Conservation (phyloP, 1,140 invertebrate genomes). For the Zaprionus gabonicus region DNA sequence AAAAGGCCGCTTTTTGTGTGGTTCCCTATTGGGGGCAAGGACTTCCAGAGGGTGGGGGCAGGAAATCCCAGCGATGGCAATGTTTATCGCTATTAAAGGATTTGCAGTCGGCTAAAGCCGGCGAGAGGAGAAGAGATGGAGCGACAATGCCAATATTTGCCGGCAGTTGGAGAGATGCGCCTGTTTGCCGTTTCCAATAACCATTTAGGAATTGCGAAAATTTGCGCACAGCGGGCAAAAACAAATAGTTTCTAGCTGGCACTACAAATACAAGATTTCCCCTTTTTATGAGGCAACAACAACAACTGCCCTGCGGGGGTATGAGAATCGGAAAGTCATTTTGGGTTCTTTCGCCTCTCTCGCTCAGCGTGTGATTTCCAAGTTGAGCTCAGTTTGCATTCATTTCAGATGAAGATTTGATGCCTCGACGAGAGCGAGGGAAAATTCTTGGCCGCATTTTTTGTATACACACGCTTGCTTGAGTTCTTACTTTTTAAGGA, state of each 20-base stretch:
- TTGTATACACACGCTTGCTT: neutral
- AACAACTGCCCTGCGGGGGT: neutral
- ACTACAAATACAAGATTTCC: constrained; percentile 80
- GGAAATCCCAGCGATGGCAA: constrained; percentile 40
- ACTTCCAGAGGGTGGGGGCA: no score
- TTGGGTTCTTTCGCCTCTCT: constrained; percentile 12
- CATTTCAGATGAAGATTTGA: constrained; percentile 57
- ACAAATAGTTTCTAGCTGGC: constrained; percentile 69
- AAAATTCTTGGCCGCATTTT: constrained; percentile 16
- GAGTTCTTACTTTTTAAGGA: neutral
- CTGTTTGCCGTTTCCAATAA: constrained; percentile 69
- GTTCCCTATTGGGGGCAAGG: neutral
- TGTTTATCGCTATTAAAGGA: constrained; percentile 59
- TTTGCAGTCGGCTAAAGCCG: constrained; percentile 35
- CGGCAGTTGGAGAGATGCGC: constrained; percentile 44
- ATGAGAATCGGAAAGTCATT: constrained; percentile 36
- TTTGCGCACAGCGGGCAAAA: constrained; percentile 75
- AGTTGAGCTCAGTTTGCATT: constrained; percentile 48
- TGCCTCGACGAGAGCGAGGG: neutral
- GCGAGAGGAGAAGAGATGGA: neutral
- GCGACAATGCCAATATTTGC: constrained; percentile 67
- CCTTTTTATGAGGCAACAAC: constrained; percentile 21
- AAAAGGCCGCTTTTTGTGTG: constrained; percentile 33
- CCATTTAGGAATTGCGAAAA: constrained; percentile 71
- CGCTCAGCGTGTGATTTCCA: constrained; percentile 59